Evolutionary conservation across 1,140 invertebrate species (phyloP).

Genomic region (Neodiprion lecontei): DNA sequence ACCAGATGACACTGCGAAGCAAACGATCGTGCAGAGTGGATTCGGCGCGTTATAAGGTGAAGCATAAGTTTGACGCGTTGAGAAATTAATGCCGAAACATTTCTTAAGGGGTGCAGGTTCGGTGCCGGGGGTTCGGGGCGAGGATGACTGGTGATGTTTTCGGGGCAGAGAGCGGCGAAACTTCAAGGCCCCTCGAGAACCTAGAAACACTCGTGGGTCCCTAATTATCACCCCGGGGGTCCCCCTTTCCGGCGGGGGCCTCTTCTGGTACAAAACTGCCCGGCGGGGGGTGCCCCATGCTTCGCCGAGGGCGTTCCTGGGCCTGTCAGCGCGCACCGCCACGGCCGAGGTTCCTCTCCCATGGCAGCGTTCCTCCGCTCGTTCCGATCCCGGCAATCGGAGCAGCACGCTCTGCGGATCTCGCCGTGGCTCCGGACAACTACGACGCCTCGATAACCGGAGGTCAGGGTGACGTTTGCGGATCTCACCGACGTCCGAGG

Average conservation of each 20-base stretch:
- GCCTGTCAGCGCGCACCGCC: slow-evolving; percentile 2
- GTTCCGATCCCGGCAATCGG: too few relatives aligned
- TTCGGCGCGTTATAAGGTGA: neutral
- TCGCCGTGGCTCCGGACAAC: too few relatives aligned
- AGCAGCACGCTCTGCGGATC: too few relatives aligned
- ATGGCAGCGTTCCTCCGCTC: too few relatives aligned
- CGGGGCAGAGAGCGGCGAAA: slow-evolving; percentile 48
- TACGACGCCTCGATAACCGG: too few relatives aligned
- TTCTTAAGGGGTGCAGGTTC: neutral
- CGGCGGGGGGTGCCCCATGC: slow-evolving; percentile 42
- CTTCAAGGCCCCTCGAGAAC: slow-evolving; percentile 49
- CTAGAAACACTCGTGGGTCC: slow-evolving; percentile 54
- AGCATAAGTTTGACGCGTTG: neutral
- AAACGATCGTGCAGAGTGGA: too few relatives aligned
- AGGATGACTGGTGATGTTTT: slow-evolving; percentile 53
- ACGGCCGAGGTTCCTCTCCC: too few relatives aligned
- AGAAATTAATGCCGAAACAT: slow-evolving; percentile 1
- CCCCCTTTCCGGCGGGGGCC: slow-evolving; percentile 44
- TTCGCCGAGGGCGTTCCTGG: slow-evolving; percentile 3
- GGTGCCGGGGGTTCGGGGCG: neutral
- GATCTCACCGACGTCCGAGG: too few relatives aligned
- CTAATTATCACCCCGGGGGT: slow-evolving; percentile 54
- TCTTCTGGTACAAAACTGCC: slow-evolving; percentile 50
- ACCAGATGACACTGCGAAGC: neutral
- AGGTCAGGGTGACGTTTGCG: too few relatives aligned